phyloP scores from a whole-genome alignment of 2,797 vertebrate species.

The Periophthalmus magnuspinnatus region DNA sequence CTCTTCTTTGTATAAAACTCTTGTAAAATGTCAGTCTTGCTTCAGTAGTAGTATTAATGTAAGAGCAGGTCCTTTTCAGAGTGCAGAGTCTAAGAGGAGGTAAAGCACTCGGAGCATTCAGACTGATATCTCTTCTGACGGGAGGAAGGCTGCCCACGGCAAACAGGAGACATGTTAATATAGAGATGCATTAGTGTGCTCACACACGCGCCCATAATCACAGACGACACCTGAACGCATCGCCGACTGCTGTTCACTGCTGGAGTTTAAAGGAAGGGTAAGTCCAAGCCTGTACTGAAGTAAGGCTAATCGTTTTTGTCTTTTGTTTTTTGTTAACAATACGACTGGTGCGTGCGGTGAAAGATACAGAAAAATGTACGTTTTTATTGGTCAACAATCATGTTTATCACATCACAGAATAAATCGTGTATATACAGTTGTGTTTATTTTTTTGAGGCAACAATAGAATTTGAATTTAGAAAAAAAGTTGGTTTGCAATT shows the following conservation, averaged over 20 bases:
- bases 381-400: no score
- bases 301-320: neutral
- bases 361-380: no score
- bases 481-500: no score
- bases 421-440: no score
- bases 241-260: neutral
- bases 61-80: neutral
- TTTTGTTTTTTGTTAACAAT: neutral
- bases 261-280: neutral
- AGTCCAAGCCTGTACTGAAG: neutral
- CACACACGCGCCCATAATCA: constrained; percentile 66
- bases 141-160: constrained; percentile 74
- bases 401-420: no score
- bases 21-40: no score
- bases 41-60: no score
- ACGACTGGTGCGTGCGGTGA: neutral
- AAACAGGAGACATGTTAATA: constrained; percentile 79
- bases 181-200: constrained; percentile 79
- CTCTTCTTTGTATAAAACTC: no score
- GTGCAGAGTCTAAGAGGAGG: constrained; percentile 8
- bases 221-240: constrained; percentile 59
- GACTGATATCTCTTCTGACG: constrained; percentile 78
- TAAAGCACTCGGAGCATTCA: constrained; percentile 44
- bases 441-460: no score
- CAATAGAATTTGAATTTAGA: no score